Evolutionary conservation across 2,797 vertebrate species (phyloP).

Genomic region (Psittacula echo): DNA sequence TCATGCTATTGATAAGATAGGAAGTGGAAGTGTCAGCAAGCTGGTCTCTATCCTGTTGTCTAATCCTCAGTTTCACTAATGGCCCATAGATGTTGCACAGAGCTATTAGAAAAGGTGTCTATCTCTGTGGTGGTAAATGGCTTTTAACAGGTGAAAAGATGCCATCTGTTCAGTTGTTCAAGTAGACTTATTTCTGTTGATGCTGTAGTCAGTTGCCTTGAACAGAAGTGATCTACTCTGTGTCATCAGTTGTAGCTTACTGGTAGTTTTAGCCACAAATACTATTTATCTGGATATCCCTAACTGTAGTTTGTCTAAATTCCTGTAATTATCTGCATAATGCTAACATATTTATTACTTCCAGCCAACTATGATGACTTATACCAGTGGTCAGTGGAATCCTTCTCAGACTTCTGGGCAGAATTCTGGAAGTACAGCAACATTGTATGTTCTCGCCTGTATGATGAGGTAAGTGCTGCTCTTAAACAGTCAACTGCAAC

Average conservation of each 20-base stretch:
- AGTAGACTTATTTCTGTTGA: background rate
- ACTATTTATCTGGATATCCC: accelerated
- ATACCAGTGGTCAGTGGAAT: slow-evolving; percentile 93
- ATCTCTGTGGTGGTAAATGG: background rate
- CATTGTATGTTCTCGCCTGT: slow-evolving; percentile 84
- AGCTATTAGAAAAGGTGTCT: background rate
- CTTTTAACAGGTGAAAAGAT: background rate
- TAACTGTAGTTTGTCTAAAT: background rate
- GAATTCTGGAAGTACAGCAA: slow-evolving; percentile 94
- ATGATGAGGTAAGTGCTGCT: slow-evolving; percentile 86
- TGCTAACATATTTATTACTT: background rate
- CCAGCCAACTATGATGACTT: slow-evolving; percentile 90
- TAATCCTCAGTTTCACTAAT: background rate
- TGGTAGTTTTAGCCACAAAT: background rate
- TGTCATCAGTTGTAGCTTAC: background rate
- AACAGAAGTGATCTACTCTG: background rate
- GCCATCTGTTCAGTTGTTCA: background rate
- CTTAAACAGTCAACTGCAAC: background rate
- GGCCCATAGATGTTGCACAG: background rate
- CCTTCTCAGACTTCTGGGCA: slow-evolving; percentile 91
- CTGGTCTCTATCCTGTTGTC: background rate
- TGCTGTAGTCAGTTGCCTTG: accelerated
- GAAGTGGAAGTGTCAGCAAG: background rate
- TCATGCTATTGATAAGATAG: background rate
- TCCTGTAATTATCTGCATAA: background rate